phyloP scores from a whole-genome alignment of 2,113 vertebrate genomes.

The Syngnathus floridae region DNA sequence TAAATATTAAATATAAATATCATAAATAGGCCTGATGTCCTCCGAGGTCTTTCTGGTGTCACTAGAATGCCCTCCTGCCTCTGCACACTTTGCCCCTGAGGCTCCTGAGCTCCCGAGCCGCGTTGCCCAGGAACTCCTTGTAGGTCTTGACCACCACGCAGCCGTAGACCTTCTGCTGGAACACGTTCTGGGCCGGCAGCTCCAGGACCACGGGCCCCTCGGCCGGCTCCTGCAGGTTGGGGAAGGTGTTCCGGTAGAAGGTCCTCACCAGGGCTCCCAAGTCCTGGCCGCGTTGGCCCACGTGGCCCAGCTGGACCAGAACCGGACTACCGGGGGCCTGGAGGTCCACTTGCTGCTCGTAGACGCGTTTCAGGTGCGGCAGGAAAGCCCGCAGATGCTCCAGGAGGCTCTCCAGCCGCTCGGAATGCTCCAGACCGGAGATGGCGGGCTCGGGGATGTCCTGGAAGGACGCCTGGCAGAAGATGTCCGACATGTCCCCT shows the following conservation, averaged over 20 bases:
- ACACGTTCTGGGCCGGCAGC: constrained; percentile 57
- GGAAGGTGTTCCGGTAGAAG: constrained; percentile 57
- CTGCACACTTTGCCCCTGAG: constrained; percentile 46
- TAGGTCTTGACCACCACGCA: constrained; percentile 67
- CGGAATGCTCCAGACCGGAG: constrained; percentile 53
- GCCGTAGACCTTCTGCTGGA: constrained; percentile 74
- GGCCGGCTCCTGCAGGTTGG: constrained; percentile 61
- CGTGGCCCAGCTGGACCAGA: constrained; percentile 9
- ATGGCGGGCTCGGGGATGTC: constrained; percentile 59
- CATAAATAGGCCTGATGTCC: constrained; percentile 45
- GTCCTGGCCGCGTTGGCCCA: background rate
- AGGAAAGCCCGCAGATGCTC: constrained; percentile 55
- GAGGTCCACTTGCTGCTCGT: constrained; percentile 67
- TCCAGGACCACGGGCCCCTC: constrained; percentile 50
- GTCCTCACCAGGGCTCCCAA: constrained; percentile 29
- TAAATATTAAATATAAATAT: constrained; percentile 71
- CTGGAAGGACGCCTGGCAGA: constrained; percentile 56
- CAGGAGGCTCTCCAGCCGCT: constrained; percentile 58
- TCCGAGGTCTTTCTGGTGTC: background rate
- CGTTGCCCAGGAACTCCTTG: constrained; percentile 54
- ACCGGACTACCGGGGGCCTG: constrained; percentile 42
- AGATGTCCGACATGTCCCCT: constrained; percentile 54
- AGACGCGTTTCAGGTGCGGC: constrained; percentile 59
- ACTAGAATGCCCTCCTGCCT: constrained; percentile 11
- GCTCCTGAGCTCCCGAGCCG: constrained; percentile 50